Evolutionary conservation across 2,113 vertebrate genomes (phyloP).

Genomic region (Trinectes maculatus): DNA sequence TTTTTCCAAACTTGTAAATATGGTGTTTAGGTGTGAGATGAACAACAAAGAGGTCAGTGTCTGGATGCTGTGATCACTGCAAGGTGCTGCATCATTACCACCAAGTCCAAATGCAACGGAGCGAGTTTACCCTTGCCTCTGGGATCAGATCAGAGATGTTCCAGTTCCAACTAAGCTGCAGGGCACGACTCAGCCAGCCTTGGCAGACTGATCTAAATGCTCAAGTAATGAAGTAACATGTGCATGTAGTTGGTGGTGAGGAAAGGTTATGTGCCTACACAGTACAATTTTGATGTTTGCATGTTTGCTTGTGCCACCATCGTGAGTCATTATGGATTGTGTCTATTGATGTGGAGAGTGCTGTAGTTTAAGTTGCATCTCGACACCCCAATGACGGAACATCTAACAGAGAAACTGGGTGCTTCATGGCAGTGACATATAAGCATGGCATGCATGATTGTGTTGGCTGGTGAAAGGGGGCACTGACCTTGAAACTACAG

Average conservation of each 20-base stretch:
- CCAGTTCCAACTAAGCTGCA: slow-evolving; percentile 44
- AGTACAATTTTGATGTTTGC: neutral
- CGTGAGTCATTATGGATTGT: neutral
- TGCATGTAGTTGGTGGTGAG: slow-evolving; percentile 2
- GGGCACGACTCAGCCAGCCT: slow-evolving; percentile 36
- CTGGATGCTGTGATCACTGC: slow-evolving; percentile 9
- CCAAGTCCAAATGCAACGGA: neutral
- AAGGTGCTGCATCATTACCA: slow-evolving; percentile 6
- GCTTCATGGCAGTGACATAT: slow-evolving; percentile 10
- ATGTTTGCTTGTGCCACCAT: neutral
- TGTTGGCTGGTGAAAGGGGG: slow-evolving; percentile 35
- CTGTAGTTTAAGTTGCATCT: too few species aligned
- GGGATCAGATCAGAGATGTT: slow-evolving; percentile 46
- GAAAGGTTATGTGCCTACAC: neutral
- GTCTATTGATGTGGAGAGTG: neutral
- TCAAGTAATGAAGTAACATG: slow-evolving; percentile 7
- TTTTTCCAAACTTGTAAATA: too few species aligned
- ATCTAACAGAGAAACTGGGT: slow-evolving; percentile 3
- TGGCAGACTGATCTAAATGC: slow-evolving; percentile 15
- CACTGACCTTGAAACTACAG: slow-evolving; percentile 99
- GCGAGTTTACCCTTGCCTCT: slow-evolving; percentile 16
- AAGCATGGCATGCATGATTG: slow-evolving; percentile 5
- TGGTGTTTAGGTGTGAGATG: neutral
- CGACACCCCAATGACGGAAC: too few species aligned
- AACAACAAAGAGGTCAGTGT: neutral